phyloP scores from a whole-genome alignment of 2,888 invertebrate genomes.

The Elmis aenea region DNA sequence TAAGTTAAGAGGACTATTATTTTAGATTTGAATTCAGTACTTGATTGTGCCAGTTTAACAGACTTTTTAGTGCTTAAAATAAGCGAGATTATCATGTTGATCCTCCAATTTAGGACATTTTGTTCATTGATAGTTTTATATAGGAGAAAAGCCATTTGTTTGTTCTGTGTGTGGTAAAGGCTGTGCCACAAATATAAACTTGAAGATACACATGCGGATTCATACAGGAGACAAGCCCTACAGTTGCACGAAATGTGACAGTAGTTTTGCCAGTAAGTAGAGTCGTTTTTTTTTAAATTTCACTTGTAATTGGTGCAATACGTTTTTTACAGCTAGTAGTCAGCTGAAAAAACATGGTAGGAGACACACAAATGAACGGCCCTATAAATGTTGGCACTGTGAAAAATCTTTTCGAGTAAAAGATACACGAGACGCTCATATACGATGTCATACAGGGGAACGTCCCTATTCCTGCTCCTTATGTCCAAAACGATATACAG shows the following conservation, averaged over 20 bases:
- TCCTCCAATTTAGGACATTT: too few relatives aligned
- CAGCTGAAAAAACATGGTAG: slow-evolving; percentile 42
- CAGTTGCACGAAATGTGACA: slow-evolving; percentile 37
- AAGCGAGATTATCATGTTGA: too few relatives aligned
- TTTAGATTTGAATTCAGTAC: neutral
- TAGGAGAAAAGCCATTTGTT: slow-evolving; percentile 38
- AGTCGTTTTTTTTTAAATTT: neutral
- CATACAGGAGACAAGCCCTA: slow-evolving; percentile 43
- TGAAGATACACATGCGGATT: slow-evolving; percentile 38
- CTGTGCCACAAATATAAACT: slow-evolving; percentile 36
- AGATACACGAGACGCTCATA: slow-evolving; percentile 44
- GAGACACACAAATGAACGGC: slow-evolving; percentile 42
- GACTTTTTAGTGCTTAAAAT: too few relatives aligned
- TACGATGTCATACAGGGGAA: slow-evolving; percentile 43
- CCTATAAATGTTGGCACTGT: slow-evolving; percentile 45
- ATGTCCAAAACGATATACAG: slow-evolving; percentile 43
- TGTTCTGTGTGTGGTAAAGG: slow-evolving; percentile 41
- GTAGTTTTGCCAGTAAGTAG: slow-evolving; percentile 40
- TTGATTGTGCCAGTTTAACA: neutral
- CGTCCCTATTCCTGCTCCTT: slow-evolving; percentile 40
- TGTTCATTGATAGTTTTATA: too few relatives aligned
- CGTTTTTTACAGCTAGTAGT: slow-evolving; percentile 34
- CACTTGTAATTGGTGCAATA: slow-evolving; percentile 2
- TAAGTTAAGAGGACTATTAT: too few relatives aligned
- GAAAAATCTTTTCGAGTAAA: slow-evolving; percentile 43